Conservation (phyloP, 2,113 vertebrate genomes). For the Phoxinus phoxinus region DNA sequence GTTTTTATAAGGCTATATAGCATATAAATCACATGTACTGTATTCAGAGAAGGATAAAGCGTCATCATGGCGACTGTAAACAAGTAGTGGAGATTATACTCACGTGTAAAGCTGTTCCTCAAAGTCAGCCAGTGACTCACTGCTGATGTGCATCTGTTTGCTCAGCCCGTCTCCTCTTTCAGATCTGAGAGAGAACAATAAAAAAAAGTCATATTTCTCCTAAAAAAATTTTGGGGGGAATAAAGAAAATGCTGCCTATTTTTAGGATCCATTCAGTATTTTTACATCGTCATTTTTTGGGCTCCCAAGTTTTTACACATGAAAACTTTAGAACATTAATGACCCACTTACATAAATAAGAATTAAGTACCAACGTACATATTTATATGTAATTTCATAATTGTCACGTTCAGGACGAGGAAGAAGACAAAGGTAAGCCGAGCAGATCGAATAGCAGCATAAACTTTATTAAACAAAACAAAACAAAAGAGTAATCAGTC, state of each 20-base stretch:
- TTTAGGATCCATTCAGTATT: neutral
- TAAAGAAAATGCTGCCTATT: neutral
- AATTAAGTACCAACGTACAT: too few relatives aligned
- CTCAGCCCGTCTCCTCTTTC: neutral
- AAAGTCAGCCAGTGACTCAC: constrained; percentile 64
- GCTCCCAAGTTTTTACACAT: neutral
- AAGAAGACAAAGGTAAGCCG: too few relatives aligned
- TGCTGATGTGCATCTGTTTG: constrained; percentile 66
- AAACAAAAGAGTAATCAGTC: too few relatives aligned
- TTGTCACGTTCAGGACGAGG: too few relatives aligned
- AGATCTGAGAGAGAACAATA: constrained; percentile 59
- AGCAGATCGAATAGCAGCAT: too few relatives aligned
- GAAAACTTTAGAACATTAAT: neutral
- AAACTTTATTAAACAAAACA: too few relatives aligned
- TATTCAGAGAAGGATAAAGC: neutral
- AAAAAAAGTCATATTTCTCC: neutral
- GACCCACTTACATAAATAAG: too few relatives aligned
- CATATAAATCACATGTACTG: too few relatives aligned
- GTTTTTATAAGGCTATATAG: too few relatives aligned
- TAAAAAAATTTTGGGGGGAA: neutral
- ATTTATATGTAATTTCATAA: too few relatives aligned
- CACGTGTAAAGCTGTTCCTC: constrained; percentile 75
- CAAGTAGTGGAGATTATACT: constrained; percentile 58
- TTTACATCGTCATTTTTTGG: too few relatives aligned
- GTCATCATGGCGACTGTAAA: neutral